A percentile compares a stretch with the other conserved stretches of the same genome.
These are phyloP conservation scores for Sturmia bella DNA, from an alignment of 2,888 invertebrate genomes.

Conservation along the genomic window DNA sequence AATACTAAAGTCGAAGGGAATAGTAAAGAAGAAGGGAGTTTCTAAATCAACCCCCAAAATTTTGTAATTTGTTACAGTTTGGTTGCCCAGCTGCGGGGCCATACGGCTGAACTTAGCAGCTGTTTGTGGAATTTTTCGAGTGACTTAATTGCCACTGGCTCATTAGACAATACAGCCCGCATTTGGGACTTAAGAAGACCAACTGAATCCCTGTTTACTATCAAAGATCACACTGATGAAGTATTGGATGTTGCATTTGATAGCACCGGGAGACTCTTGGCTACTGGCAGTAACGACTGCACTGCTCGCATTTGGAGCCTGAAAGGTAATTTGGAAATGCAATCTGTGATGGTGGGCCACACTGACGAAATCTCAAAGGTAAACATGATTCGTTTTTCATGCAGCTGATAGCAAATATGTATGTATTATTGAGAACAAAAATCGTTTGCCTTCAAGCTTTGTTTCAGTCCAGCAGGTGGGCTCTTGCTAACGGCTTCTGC, in stretches of 20 bases:
- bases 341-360: constrained; percentile 86
- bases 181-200: constrained; percentile 86
- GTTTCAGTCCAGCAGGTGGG: constrained; percentile 90
- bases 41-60: not conserved
- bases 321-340: constrained; percentile 83
- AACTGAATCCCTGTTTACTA: constrained; percentile 83
- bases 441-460: constrained; percentile 83
- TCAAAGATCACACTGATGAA: constrained; percentile 86
- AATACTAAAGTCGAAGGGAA: too few species aligned
- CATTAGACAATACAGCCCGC: constrained; percentile 87
- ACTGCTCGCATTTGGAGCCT: constrained; percentile 88
- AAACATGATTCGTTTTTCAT: not conserved
- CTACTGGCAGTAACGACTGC: constrained; percentile 89
- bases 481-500: constrained; percentile 89
- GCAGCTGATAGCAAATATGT: not conserved
- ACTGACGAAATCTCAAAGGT: constrained; percentile 87
- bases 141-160: constrained; percentile 86
- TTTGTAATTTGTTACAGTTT: constrained; percentile 83
- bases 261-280: constrained; percentile 87
- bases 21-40: too few species aligned
- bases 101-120: constrained; percentile 87
- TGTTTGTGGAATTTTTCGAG: constrained; percentile 87
- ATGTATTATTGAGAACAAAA: constrained; percentile 44
- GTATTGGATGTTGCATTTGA: constrained; percentile 90
- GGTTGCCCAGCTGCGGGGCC: constrained; percentile 84